Evolutionary conservation across 2,113 vertebrate species (phyloP).

Genomic region (Donacobius atricapilla): DNA sequence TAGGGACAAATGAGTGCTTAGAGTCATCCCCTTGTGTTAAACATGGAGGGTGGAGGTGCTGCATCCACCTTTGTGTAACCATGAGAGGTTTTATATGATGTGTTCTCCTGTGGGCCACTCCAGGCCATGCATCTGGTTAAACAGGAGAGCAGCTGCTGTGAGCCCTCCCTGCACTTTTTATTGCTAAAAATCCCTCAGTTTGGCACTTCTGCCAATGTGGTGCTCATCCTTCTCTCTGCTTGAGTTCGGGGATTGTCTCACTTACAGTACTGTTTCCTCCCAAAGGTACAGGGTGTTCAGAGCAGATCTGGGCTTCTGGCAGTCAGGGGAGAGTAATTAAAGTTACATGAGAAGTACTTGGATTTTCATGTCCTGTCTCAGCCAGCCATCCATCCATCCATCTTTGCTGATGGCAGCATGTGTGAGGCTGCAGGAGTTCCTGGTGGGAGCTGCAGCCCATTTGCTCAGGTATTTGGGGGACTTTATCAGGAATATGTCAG

Average conservation of each 20-base stretch:
- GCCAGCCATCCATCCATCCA: neutral
- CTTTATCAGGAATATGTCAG: neutral
- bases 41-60: neutral
- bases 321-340: neutral
- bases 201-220: neutral
- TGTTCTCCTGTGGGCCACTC: neutral
- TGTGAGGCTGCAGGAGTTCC: too few species aligned
- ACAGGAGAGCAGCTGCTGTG: neutral
- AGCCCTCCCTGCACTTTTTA: neutral
- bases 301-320: neutral
- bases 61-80: neutral
- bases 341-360: neutral
- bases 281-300: neutral
- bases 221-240: fast-evolving
- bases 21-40: neutral
- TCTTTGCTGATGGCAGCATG: too few species aligned
- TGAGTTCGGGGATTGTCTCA: neutral
- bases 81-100: fast-evolving
- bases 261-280: fast-evolving
- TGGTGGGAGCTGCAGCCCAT: too few species aligned
- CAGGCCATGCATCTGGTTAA: neutral
- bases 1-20: neutral
- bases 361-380: neutral
- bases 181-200: neutral
- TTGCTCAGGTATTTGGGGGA: fast-evolving